Evolutionary conservation across 2,113 vertebrate genomes (phyloP).

Genomic region (Xyrauchen texanus): DNA sequence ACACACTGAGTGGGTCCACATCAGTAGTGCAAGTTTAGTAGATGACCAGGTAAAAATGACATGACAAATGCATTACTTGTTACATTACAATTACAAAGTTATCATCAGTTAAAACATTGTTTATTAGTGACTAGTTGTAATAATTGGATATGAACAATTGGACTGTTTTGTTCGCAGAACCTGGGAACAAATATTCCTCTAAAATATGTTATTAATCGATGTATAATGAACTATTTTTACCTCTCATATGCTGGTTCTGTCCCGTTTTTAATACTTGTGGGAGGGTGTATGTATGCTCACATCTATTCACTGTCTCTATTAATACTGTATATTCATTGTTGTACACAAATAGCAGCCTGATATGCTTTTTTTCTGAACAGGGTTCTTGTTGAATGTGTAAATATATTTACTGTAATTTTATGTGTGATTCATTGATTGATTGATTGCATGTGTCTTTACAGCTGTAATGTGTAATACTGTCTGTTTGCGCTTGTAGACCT

Average conservation of each 20-base stretch:
- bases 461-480: not conserved
- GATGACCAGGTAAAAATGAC: not conserved
- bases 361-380: not conserved
- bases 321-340: not conserved
- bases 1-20: not conserved
- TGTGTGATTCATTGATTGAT: not conserved
- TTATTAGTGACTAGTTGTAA: not conserved
- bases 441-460: too few species aligned
- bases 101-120: too few species aligned
- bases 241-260: not conserved
- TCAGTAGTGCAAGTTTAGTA: not conserved
- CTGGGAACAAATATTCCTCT: not conserved
- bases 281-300: not conserved
- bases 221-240: not conserved
- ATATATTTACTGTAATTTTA: slow-evolving; percentile 52
- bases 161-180: not conserved
- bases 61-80: not conserved
- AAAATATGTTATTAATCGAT: not conserved
- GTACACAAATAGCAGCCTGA: not conserved
- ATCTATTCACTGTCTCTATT: slow-evolving; percentile 13
- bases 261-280: not conserved
- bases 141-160: not conserved
- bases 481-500: too few species aligned
- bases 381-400: slow-evolving; percentile 52
- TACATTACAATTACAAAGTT: too few species aligned